Evolutionary conservation across 2,113 vertebrate genomes (phyloP).

Genomic region (Engraulis encrasicolus): DNA sequence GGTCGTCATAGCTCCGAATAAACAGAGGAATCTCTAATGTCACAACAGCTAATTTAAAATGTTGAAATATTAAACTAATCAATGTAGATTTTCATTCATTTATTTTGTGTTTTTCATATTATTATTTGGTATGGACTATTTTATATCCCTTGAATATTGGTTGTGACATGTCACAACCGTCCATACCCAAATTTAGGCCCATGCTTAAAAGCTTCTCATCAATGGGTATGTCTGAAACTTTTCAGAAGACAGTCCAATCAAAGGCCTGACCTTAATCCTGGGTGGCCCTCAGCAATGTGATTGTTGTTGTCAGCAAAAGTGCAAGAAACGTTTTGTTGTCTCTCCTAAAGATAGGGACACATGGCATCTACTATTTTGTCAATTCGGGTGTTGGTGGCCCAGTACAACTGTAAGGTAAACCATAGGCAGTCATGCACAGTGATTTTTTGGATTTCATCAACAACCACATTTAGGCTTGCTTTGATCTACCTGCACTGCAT

Average conservation of each 20-base stretch:
- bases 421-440: constrained; percentile 8
- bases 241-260: neutral
- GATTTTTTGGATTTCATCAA: neutral
- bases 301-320: constrained; percentile 13
- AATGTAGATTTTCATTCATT: too few species aligned
- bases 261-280: neutral
- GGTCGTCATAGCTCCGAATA: too few species aligned
- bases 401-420: constrained; percentile 33
- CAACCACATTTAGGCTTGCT: neutral
- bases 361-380: neutral
- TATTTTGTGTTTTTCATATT: too few species aligned
- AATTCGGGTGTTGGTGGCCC: neutral
- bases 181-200: too few species aligned
- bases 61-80: too few species aligned
- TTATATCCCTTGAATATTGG: too few species aligned
- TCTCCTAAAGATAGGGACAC: constrained; percentile 21
- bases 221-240: neutral
- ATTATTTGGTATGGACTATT: too few species aligned
- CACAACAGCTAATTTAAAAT: too few species aligned
- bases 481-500: neutral
- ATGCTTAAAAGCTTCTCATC: too few species aligned
- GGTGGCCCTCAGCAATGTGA: neutral
- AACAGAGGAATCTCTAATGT: too few species aligned
- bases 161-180: too few species aligned
- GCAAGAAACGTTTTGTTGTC: neutral